Percentiles rank a stretch among this genome's conserved stretches.
Conservation (phyloP, 2,113 vertebrate species). For the Paramisgurnus dabryanus region DNA sequence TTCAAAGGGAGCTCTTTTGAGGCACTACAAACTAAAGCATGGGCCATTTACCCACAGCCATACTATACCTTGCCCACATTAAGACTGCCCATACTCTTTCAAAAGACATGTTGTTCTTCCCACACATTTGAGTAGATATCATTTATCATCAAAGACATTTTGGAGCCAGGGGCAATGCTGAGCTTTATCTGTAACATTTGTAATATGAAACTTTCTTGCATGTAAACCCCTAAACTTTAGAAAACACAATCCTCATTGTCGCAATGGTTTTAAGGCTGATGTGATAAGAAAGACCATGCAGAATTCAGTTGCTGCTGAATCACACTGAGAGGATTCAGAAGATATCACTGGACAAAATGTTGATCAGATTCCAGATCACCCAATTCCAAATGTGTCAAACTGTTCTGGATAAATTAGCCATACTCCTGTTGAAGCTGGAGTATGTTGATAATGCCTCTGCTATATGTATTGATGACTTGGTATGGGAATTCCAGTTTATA, state of each 20-base stretch:
- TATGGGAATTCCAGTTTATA: conserved; percentile 53
- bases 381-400: conserved; percentile 18
- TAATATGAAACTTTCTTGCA: neutral
- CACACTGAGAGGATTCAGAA: no score
- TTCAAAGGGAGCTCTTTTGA: neutral
- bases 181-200: conserved; percentile 25
- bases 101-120: neutral
- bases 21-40: neutral
- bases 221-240: conserved; percentile 42
- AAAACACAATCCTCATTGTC: conserved; percentile 44
- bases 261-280: conserved; percentile 41
- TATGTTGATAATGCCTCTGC: conserved; percentile 39
- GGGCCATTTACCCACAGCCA: neutral
- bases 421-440: conserved; percentile 51
- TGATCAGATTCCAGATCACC: neutral
- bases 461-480: conserved; percentile 45
- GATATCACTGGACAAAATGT: no score
- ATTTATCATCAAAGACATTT: neutral
- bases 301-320: no score
- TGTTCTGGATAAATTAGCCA: conserved; percentile 40
- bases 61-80: neutral
- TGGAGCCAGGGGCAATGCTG: neutral
- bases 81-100: neutral
- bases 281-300: neutral
- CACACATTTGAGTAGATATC: neutral